phyloP scores from a whole-genome alignment of 2,888 invertebrate species.

The Helobdella robusta region DNA sequence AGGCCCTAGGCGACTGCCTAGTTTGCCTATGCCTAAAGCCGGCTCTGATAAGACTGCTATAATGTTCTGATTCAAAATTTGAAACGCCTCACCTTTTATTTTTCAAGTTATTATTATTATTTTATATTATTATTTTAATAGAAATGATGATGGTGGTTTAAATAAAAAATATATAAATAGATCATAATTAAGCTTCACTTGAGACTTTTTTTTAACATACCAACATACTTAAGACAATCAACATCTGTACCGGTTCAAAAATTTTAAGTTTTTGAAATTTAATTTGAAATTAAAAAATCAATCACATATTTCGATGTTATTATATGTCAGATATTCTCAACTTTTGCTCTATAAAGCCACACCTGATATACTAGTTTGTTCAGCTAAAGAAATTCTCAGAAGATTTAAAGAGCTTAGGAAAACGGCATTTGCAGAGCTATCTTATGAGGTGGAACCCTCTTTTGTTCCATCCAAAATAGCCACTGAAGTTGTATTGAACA shows the following conservation, averaged over 20 bases:
- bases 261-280: no score
- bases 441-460: constrained; percentile 15
- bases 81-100: neutral
- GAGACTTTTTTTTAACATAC: neutral
- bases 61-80: neutral
- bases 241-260: no score
- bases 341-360: constrained; percentile 16
- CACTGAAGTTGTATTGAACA: constrained; percentile 13
- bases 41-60: no score
- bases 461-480: constrained; percentile 17
- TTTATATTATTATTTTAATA: neutral
- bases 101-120: neutral
- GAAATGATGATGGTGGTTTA: neutral
- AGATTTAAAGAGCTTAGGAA: constrained; percentile 20
- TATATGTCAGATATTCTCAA: constrained; percentile 12
- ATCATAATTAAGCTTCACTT: neutral
- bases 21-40: no score
- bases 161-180: neutral
- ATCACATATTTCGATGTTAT: no score
- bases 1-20: no score
- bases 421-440: constrained; percentile 2
- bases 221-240: no score
- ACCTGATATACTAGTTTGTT: neutral
- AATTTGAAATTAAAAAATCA: no score
- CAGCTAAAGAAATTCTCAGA: constrained; percentile 14